Evolutionary conservation across 2,888 invertebrate genomes (phyloP), one percentile per base, ranked within the genome.

Genomic region (Pedicia rivosa): DNA sequence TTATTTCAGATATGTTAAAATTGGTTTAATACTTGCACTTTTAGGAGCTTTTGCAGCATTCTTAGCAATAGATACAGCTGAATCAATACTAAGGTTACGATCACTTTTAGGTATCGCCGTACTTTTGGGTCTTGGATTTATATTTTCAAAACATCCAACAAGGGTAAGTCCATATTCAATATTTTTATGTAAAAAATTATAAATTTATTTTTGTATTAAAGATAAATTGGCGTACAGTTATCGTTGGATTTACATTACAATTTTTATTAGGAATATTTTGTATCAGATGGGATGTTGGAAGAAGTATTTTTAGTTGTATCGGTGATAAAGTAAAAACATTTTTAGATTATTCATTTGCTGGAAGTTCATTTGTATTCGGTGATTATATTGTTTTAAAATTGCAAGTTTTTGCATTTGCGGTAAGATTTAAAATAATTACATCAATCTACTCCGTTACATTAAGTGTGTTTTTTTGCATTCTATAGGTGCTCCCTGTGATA

Each of bases 341-440:
- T 52, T 61, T 97, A 36, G 65, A 68, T 5, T 94, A 78, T 53
- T 77, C 87, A 0, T 67, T 78, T 39, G 68, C 71, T 0, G 95
- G 94, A 0, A 77, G 88, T 0, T 67, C 65, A 2, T 92, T 95
- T 53, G 82, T 91, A 0, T 97, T 83, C 51, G 87, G 88, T 0
- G 65, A 74, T 1, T 51, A 66, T 1, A 61, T 84, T 0, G 72
- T 83, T 7, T 51, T 56, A 12, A 53, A 58, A 0, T 56, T 70
- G 43, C 62, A 63, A 40, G 74, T 79, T 12, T 92, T 95, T 54
- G 91, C 88, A 1, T 94, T 95, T 56, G 70, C 78, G 55, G 90
- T 90, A 55, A 67, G 68, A 60, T 8, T 6, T 6, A 5, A 8
- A 20, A 6, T 20, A 20, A 6, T 8, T 20, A 6, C 20, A 8